These are phyloP conservation scores for Gambelia wislizenii DNA, from an alignment of 2,797 vertebrate species.

Conservation along the genomic window DNA sequence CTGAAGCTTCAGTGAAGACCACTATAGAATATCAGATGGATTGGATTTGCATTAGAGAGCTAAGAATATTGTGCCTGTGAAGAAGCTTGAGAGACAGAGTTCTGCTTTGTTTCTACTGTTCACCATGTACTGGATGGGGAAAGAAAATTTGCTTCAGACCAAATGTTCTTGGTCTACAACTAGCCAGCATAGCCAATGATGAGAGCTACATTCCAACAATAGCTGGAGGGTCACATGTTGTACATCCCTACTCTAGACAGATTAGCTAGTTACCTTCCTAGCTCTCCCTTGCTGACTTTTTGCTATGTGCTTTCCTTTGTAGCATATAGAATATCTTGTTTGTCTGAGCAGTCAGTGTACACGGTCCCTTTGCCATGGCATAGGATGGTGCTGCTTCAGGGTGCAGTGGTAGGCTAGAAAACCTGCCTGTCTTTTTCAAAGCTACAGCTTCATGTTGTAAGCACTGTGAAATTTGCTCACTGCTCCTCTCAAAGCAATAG, in stretches of 20 bases:
- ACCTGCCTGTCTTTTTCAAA: neutral
- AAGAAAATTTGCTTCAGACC: neutral
- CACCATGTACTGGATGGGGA: neutral
- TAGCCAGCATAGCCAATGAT: neutral
- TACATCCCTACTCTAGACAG: neutral
- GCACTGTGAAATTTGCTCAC: neutral
- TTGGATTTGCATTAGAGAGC: neutral
- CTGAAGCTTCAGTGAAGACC: neutral
- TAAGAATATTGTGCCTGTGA: neutral
- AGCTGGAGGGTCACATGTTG: neutral
- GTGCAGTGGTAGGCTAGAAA: neutral
- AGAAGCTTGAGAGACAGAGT: neutral
- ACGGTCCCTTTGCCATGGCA: neutral
- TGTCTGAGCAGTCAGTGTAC: neutral
- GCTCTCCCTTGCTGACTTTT: too few relatives aligned
- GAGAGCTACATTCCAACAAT: neutral
- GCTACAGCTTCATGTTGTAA: neutral
- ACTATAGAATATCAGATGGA: neutral
- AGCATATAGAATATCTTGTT: neutral
- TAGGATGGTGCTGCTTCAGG: neutral
- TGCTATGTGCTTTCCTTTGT: neutral
- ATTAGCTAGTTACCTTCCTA: too few relatives aligned
- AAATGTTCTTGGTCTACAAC: neutral
- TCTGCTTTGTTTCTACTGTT: constrained; percentile 7
- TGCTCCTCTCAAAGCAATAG: neutral